Percentiles rank a stretch among this genome's conserved stretches.
Conservation (phyloP, 2,113 vertebrate genomes). For the Gracilinanus agilis region DNA sequence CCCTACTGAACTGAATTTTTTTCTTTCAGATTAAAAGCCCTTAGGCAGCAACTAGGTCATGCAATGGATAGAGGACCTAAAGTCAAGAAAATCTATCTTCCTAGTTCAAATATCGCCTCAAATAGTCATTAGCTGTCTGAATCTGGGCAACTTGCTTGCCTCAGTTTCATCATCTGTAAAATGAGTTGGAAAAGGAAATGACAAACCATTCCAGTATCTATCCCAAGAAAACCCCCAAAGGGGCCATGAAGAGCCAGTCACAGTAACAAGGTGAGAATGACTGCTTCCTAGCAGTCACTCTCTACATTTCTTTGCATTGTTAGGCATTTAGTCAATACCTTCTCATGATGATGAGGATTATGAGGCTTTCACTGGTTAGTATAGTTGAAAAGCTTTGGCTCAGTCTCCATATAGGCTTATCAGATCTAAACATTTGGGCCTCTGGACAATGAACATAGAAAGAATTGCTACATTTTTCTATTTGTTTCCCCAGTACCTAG, state of each 20-base stretch:
- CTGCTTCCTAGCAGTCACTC: not conserved
- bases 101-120: too few relatives aligned
- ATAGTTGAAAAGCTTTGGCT: not conserved
- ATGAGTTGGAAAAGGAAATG: too few relatives aligned
- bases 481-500: not conserved
- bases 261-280: not conserved
- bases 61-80: too few relatives aligned
- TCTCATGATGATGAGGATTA: not conserved
- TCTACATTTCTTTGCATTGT: not conserved
- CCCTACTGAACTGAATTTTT: too few relatives aligned
- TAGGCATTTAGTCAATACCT: not conserved
- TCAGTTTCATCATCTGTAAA: too few relatives aligned
- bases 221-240: too few relatives aligned
- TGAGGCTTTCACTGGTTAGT: not conserved
- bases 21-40: not conserved
- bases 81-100: too few relatives aligned
- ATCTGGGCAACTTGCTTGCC: too few relatives aligned
- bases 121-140: too few relatives aligned
- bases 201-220: too few relatives aligned
- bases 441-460: not conserved
- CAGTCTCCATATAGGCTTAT: not conserved
- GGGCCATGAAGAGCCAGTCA: too few relatives aligned
- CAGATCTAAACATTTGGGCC: too few relatives aligned
- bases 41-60: not conserved
- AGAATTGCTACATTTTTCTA: not conserved